Evolutionary conservation across 2,113 vertebrate species (phyloP), one percentile per base, ranked within the genome.

Genomic region (Chrysemys picta): DNA sequence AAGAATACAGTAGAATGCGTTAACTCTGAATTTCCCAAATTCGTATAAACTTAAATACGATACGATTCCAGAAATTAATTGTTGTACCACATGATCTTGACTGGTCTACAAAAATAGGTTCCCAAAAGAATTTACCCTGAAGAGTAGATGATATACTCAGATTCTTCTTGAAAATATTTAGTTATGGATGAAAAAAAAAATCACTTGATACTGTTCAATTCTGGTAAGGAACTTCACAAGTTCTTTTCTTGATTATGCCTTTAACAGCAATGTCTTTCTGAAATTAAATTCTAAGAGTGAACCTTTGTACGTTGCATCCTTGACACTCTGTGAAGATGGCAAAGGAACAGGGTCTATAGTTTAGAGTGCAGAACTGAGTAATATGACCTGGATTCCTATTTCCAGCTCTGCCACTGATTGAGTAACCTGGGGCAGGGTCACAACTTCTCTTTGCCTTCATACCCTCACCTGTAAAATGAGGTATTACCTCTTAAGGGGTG

Each of bases 11-110:
- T 0, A 45, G 16, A 35, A 22, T 85, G 80, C 19, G 81, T 87
- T 6, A 78, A 45, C 49, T 22, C 19, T 12, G 4, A 53, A 45
- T 10, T 49, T 87, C 57, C 25, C 38, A 2, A 6, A 45, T 50
- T 47, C 29, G 35, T 65, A 57, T 0, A 57, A 10, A 52, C 2
- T 6, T 87, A 6, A 31, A 88, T 0, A 0, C 27, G 6, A 78
- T 4, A 81, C 8, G 38, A 91, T 83, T 79, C 19, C 38, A 19
- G 3, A 2, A 35, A 6, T 16, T 47, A 24, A 38, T 80, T 4
- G 19, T 1, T 19, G 11, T 0, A 1, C 11, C 52, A 54, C 8
- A 38, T 72, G 19, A n/a, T 54, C 81, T 62, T 80, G 75, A 25
- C 25, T 84, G 85, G 47, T 54, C 45, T 89, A 16, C 29, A 47